Base-by-base conservation (phyloP, 2,888 invertebrate species). In the Bombyx huttoni region DNA sequence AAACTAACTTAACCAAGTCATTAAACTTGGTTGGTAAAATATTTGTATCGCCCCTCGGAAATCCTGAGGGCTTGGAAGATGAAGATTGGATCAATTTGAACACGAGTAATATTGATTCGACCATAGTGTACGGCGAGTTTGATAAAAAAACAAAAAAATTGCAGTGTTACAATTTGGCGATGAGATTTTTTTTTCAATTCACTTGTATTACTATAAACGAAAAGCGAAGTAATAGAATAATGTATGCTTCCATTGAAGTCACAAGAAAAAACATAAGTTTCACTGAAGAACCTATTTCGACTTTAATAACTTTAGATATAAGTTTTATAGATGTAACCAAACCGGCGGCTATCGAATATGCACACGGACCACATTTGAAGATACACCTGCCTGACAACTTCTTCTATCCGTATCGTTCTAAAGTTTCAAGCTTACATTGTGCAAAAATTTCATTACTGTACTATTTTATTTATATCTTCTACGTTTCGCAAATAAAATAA, bases 301-400 rank as follows among this genome's bases (percentile, higher is more conserved):
- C 65, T 3, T 67, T 84, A 3, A 54, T 87, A 34, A 84, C 81
- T 12, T 60, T 82, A 0, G 87, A 85, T 57, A 66, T 72, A 0
- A 73, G 59, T 52, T 89, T 87, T 49, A 63, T 85, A 14, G 85
- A 89, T 54, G 64, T 71, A n/a, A 79, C 79, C 6, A 76, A 67
- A 51, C 73, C 75, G 7, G 68, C 68, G 48, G 58, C 65, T 34
- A 63, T 68, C 33, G 73, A 81, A 57, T 78, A 78, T 60, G 92
- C 91, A 8, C 90, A 90, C 53, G 89, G 91, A 54, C 93, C 94
- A 13, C 89, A 91, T 55, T 83, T 93, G 53, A 90, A 92, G 62
- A 89, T 93, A 54, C 88, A 90, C 70, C 81, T 94, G 52, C 94
- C 94, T 1, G 88, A 89, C 59, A 92, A 94, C 72, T 94, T 94